Conservation (phyloP, 2,888 invertebrate species). For the Caenorhabditis sp. region DNA sequence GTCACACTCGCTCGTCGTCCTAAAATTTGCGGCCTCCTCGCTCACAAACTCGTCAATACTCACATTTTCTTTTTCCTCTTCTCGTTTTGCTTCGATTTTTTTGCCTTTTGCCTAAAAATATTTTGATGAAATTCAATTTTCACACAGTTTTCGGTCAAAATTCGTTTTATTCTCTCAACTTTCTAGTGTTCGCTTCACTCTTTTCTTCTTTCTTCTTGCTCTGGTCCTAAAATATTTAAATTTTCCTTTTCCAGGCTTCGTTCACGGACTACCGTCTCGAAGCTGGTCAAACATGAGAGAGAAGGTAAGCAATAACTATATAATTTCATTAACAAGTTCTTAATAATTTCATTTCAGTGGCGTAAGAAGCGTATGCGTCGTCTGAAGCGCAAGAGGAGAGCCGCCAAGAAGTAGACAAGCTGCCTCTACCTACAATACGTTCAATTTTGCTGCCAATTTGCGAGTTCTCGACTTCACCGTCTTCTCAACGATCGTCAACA, state of each 20-base stretch:
- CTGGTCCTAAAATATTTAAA: not conserved
- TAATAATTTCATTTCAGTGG: too few species aligned
- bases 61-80: conserved; percentile 10
- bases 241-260: conserved; percentile 60
- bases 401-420: conserved; percentile 78
- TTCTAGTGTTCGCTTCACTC: not conserved
- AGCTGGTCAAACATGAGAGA: conserved; percentile 67
- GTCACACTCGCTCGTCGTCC: conserved; percentile 20
- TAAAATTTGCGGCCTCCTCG: conserved; percentile 24
- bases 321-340: too few species aligned
- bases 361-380: conserved; percentile 83
- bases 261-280: conserved; percentile 60
- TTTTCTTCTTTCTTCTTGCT: not conserved
- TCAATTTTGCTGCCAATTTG: conserved; percentile 51
- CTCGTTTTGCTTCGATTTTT: not conserved
- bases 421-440: conserved; percentile 31
- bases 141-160: too few species aligned
- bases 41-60: not conserved
- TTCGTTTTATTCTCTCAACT: not conserved
- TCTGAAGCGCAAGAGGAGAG: conserved; percentile 83
- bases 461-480: conserved; percentile 36
- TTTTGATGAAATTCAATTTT: too few species aligned
- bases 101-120: not conserved
- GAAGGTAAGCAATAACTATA: conserved; percentile 56
- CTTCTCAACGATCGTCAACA: conserved; percentile 45